These are phyloP conservation scores for Vultur gryphus DNA, from an alignment of 2,797 vertebrate species.

Conservation along the genomic window DNA sequence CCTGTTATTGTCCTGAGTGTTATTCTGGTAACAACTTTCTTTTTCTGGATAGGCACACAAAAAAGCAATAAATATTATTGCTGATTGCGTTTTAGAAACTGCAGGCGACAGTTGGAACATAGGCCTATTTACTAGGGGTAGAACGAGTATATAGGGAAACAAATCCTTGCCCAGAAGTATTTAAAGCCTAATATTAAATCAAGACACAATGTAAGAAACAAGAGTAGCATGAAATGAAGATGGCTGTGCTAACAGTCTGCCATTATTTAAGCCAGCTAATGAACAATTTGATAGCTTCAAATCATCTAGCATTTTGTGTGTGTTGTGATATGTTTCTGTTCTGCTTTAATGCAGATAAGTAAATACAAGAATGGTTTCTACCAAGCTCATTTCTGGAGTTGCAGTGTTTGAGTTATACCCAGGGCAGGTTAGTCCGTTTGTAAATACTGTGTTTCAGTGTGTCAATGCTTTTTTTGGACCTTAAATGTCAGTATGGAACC, in stretches of 20 bases:
- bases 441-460: not conserved
- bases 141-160: not conserved
- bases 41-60: slow-evolving; percentile 12
- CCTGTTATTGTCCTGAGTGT: not conserved
- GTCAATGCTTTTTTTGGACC: not conserved
- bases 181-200: slow-evolving; percentile 13
- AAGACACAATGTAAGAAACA: not conserved
- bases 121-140: not conserved
- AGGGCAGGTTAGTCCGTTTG: not conserved
- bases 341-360: not conserved
- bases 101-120: not conserved
- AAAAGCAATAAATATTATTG: not conserved
- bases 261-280: not conserved
- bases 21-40: slow-evolving; percentile 4
- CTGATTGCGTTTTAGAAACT: slow-evolving; percentile 5
- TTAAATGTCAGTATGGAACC: not conserved
- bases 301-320: not conserved
- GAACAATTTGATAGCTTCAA: not conserved
- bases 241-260: not conserved
- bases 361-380: not conserved
- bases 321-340: not conserved
- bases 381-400: not conserved
- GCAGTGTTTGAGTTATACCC: not conserved
- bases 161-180: slow-evolving; percentile 1
- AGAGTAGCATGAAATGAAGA: not conserved